Base-by-base conservation (phyloP, 2,797 vertebrate genomes). In the Gastrophryne carolinensis region DNA sequence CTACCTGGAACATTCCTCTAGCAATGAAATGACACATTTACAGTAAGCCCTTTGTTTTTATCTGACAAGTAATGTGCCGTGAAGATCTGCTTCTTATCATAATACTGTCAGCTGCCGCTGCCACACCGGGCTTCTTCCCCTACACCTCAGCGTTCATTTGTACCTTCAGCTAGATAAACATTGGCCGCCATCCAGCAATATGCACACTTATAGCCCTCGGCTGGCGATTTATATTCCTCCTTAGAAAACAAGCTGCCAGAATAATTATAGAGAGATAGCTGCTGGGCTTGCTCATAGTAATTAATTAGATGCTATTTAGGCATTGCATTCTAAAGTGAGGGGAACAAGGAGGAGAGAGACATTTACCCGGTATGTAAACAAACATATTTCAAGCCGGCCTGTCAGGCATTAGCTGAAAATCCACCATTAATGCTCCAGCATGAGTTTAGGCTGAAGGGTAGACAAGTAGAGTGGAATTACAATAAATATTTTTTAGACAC, bases 61-160 rank as follows among this genome's bases (percentile, higher is more conserved):
- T 85, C 83, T 86, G 83, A 89, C 86, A 89, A 81, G 82, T 87
- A 86, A 82, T 74, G 80, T 86, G 84, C 84, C 86, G 72, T 79
- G 80, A 82, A 57, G 64, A 79, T 86, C 85, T 85, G 82, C 83
- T 86, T 81, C 78, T 80, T 77, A 83, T 79, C 82, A 84, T 80
- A 75, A 68, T 79, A 52, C 54, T 84, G 85, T 87, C 84, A 82
- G 82, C 41, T 58, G 81, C 71, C 79, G 85, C 80, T 83, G 81
- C 82, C 79, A 83, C 79, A 26, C 74, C 79, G 83, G 84, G 84
- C 83, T 83, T 69, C 72, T 82, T 82, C 76, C 78, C 69, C 72
- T 80, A 70, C 54, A 49, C 73, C 73, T 80, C 67, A 75, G 78
- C 68, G 72, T 74, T 69, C 52, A 61, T 34, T 67, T 76, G 72